Conservation (phyloP, 2,797 vertebrate species). For the Benthosema pterotum region DNA sequence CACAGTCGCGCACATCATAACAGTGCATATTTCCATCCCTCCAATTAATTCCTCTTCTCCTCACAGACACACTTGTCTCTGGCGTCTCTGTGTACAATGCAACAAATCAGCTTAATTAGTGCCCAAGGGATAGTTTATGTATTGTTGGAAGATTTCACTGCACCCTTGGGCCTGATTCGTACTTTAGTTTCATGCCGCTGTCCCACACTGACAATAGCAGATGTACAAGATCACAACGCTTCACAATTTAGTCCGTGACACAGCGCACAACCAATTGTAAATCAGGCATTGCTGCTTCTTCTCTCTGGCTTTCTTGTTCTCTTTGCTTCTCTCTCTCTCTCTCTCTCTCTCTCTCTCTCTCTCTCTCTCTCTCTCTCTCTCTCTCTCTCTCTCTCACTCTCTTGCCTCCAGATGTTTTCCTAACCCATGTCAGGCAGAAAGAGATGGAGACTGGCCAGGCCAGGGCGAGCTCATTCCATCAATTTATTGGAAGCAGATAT, state of each 20-base stretch:
- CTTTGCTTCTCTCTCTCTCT: too few species aligned
- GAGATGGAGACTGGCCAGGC: constrained; percentile 37
- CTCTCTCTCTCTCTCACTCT: constrained; percentile 40
- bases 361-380: constrained; percentile 19
- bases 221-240: too few species aligned
- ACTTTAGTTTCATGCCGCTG: too few species aligned
- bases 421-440: constrained; percentile 37
- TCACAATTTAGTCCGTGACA: too few species aligned
- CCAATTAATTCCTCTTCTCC: constrained; percentile 3
- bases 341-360: too few species aligned
- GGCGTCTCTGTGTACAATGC: constrained; percentile 38
- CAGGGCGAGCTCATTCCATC: constrained; percentile 47
- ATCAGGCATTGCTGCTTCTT: not conserved
- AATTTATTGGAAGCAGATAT: constrained; percentile 71
- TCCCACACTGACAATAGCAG: too few species aligned
- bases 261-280: too few species aligned
- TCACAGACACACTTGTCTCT: constrained; percentile 17
- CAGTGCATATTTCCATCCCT: constrained; percentile 6
- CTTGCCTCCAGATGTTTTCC: constrained; percentile 70
- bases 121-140: constrained; percentile 38
- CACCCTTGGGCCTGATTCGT: too few species aligned
- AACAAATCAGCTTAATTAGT: constrained; percentile 48
- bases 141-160: constrained; percentile 11
- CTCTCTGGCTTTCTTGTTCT: constrained; percentile 1
- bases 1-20: constrained; percentile 62